phyloP scores from a whole-genome alignment of 2,797 vertebrate species.

The Macropus fuliginosus region DNA sequence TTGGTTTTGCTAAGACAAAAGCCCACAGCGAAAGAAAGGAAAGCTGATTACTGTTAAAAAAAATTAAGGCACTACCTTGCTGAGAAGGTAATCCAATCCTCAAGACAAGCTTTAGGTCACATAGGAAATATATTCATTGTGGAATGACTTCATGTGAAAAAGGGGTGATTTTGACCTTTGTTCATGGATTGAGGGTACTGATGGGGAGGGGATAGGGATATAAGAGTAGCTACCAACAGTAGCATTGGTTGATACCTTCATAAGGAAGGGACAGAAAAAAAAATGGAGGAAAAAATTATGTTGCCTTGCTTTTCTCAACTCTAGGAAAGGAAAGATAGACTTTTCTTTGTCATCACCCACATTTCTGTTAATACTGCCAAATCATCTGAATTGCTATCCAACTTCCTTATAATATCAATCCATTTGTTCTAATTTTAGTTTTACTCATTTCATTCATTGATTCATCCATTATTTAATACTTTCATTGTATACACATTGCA shows the following conservation, averaged over 20 bases:
- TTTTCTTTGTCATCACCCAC: not conserved
- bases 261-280: not conserved
- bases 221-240: not conserved
- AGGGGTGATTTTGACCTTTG: not conserved
- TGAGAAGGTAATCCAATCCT: constrained; percentile 43
- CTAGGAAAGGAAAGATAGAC: not conserved
- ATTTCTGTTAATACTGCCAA: not conserved
- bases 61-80: constrained; percentile 22
- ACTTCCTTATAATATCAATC: constrained; percentile 13
- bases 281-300: constrained; percentile 5
- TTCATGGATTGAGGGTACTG: not conserved
- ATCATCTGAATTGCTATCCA: constrained; percentile 2
- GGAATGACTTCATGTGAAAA: not conserved
- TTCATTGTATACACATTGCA: not conserved
- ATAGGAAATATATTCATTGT: not conserved
- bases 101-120: not conserved
- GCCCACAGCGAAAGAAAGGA: constrained; percentile 1
- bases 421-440: constrained; percentile 14
- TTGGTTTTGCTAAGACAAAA: constrained; percentile 21
- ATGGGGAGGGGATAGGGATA: not conserved
- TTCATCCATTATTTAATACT: not conserved
- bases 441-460: not conserved
- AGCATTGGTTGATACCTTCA: not conserved
- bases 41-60: not conserved
- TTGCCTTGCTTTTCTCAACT: constrained; percentile 8